phyloP scores from a whole-genome alignment of 2,113 vertebrate species.

The Hassar affinis region DNA sequence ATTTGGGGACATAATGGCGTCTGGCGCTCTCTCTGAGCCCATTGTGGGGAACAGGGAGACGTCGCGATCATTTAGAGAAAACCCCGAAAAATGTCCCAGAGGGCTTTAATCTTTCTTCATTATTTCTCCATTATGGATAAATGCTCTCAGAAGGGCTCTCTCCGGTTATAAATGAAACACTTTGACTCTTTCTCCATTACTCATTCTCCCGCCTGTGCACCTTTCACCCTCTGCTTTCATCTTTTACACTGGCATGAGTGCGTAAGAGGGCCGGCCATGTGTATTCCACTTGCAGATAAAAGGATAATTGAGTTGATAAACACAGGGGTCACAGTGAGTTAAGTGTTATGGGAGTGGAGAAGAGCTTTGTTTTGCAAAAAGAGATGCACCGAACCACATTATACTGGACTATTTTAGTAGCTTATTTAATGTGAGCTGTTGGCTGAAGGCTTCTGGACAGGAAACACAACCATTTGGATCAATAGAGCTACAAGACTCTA shows the following conservation, averaged over 20 bases:
- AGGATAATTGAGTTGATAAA: slow-evolving; percentile 78
- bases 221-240: slow-evolving; percentile 75
- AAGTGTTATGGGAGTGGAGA: slow-evolving; percentile 64
- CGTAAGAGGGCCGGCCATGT: slow-evolving; percentile 62
- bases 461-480: slow-evolving; percentile 44
- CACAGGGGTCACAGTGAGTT: slow-evolving; percentile 68
- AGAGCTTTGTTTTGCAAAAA: slow-evolving; percentile 63
- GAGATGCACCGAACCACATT: slow-evolving; percentile 54
- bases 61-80: slow-evolving; percentile 73
- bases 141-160: slow-evolving; percentile 72
- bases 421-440: slow-evolving; percentile 23
- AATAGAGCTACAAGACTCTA: not conserved
- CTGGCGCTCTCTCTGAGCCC: slow-evolving; percentile 67
- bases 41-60: slow-evolving; percentile 70
- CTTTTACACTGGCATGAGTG: slow-evolving; percentile 68
- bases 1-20: slow-evolving; percentile 72
- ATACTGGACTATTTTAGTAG: slow-evolving; percentile 1
- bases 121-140: slow-evolving; percentile 82
- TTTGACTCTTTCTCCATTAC: slow-evolving; percentile 67
- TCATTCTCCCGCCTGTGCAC: slow-evolving; percentile 59
- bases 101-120: slow-evolving; percentile 84
- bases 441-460: slow-evolving; percentile 39
- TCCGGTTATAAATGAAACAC: slow-evolving; percentile 74
- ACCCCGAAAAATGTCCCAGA: slow-evolving; percentile 71
- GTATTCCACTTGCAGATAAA: slow-evolving; percentile 68